A percentile compares a stretch with the other conserved stretches of the same genome.
Evolutionary conservation across 2,888 invertebrate species (phyloP).

Genomic region (Drosophila greeni): DNA sequence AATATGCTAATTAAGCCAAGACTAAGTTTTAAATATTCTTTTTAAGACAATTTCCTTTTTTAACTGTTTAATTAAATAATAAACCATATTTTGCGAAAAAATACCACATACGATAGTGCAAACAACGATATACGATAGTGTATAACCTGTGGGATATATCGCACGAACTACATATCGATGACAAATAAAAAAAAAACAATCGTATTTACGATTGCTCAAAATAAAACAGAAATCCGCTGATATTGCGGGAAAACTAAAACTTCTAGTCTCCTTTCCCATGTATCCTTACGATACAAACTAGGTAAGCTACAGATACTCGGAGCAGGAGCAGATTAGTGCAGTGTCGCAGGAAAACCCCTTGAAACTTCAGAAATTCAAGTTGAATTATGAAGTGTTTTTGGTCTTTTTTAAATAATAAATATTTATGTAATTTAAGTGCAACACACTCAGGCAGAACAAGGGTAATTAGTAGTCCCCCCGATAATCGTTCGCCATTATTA

Average conservation of each 20-base stretch:
- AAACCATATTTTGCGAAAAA: neutral
- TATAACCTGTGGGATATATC: neutral
- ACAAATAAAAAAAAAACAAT: neutral
- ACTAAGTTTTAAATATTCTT: too few species aligned
- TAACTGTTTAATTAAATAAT: neutral
- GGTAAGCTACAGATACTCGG: neutral
- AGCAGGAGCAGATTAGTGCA: neutral
- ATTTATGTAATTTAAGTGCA: constrained; percentile 5
- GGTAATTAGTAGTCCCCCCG: neutral
- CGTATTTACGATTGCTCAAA: neutral
- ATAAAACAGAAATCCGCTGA: constrained; percentile 7
- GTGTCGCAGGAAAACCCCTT: neutral
- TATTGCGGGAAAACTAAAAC: constrained; percentile 13
- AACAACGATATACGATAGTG: too few species aligned
- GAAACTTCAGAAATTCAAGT: neutral
- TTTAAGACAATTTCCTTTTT: neutral
- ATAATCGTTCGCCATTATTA: constrained; percentile 1
- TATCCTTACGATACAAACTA: constrained; percentile 1
- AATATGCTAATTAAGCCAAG: too few species aligned
- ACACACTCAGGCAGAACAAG: neutral
- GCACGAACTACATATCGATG: neutral
- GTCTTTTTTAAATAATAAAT: neutral
- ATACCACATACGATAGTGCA: neutral
- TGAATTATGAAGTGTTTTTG: neutral
- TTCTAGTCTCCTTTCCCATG: neutral